Evolutionary conservation across 2,888 invertebrate species (phyloP).

Genomic region (Polymixis flavicincta): DNA sequence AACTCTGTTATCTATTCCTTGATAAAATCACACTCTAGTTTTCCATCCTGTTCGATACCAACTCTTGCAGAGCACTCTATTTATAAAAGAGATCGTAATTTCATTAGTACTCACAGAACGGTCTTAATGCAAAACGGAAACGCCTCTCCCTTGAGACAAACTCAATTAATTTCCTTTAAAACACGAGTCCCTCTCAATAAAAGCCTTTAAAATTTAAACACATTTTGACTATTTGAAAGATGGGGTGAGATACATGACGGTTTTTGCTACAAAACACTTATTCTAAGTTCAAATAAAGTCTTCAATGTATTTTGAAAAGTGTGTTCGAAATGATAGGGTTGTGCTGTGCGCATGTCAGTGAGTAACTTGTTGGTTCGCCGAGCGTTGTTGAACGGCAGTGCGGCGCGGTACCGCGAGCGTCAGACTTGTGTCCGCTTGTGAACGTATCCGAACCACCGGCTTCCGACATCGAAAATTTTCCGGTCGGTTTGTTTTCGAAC

Average conservation of each 20-base stretch:
- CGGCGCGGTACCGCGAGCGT: constrained; percentile 82
- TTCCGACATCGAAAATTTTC: constrained; percentile 72
- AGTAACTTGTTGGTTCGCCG: constrained; percentile 88
- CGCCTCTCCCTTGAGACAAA: constrained; percentile 87
- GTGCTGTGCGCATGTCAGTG: constrained; percentile 86
- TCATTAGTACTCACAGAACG: constrained; percentile 83
- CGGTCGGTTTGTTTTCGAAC: constrained; percentile 60
- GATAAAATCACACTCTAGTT: constrained; percentile 56
- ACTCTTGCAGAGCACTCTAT: constrained; percentile 69
- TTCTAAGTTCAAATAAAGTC: constrained; percentile 56
- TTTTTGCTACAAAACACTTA: constrained; percentile 30
- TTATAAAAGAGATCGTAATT: constrained; percentile 83
- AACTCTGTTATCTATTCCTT: constrained; percentile 43
- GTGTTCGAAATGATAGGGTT: constrained; percentile 72
- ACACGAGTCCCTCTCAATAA: constrained; percentile 82
- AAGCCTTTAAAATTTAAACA: constrained; percentile 88
- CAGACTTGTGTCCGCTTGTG: constrained; percentile 75
- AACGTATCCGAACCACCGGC: constrained; percentile 72
- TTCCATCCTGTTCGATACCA: constrained; percentile 61
- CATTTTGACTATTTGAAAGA: constrained; percentile 75
- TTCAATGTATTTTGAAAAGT: constrained; percentile 66
- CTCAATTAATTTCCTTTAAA: constrained; percentile 88
- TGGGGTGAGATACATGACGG: constrained; percentile 58
- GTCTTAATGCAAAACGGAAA: constrained; percentile 87
- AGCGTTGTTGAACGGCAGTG: constrained; percentile 85